Base-by-base conservation (phyloP, 2,888 invertebrate species). In the Yponomeuta evonymella region DNA sequence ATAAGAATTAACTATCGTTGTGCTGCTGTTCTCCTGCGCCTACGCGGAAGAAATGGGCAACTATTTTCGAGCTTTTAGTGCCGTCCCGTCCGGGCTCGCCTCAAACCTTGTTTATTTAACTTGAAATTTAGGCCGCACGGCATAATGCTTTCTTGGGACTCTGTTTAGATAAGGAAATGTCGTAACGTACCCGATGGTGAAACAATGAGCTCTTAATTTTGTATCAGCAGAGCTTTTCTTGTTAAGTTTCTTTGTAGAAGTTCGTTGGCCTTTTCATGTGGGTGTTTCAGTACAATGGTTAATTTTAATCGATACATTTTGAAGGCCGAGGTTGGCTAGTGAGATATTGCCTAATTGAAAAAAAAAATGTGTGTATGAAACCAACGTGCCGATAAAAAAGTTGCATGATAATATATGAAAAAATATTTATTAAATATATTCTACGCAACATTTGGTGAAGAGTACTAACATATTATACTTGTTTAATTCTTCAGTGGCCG, bases 131-230 rank as follows among this genome's bases (percentile, higher is more conserved):
- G 79, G 79, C 78, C 79, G 75, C 75, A 72, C 77, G 73, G 68
- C 68, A 63, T 70, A 63, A 70, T 70, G 78, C 81, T 83, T 84
- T 83, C 83, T 79, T 76, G 78, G 78, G 76, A 75, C 77, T 75
- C 77, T 75, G 79, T 84, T 83, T 80, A 87, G 87, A 87, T 88
- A 88, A 87, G 82, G 82, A 76, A 81, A 82, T 89, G 86, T 89
- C 84, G 85, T 84, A 88, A 90, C 83, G 15, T 58, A 15, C 51
- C 12, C 51, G 43, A 78, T 77, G 73, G 79, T 79, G 80, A 89
- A 89, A 91, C 91, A 90, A 90, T 89, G 86, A 86, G 76, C 77
- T 80, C 82, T 88, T 89, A 90, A 90, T 70, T 58, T 89, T 89
- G 82, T 87, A 80, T 81, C 77, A 81, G 77, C 51, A 12, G 75